phyloP scores from a whole-genome alignment of 2,888 invertebrate genomes.

The Drosophila villosipedis region DNA sequence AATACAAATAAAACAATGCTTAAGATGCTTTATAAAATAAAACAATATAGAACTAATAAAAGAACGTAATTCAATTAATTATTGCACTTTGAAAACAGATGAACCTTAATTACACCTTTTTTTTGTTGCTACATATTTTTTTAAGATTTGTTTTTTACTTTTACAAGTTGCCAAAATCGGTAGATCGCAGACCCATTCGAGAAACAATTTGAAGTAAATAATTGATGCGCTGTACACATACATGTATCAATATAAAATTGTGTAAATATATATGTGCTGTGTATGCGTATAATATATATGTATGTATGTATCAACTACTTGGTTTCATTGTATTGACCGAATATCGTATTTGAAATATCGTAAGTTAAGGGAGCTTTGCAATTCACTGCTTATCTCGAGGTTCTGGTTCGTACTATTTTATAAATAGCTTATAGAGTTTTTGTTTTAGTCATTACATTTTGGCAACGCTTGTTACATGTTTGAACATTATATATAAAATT shows the following conservation, averaged over 20 bases:
- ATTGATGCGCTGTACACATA: conserved; percentile 45
- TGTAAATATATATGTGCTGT: conserved; percentile 24
- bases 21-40: no score
- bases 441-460: conserved; percentile 70
- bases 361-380: conserved; percentile 42
- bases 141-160: conserved; percentile 4
- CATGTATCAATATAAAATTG: conserved; percentile 30
- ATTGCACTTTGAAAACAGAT: conserved; percentile 58
- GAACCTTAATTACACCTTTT: conserved; percentile 23
- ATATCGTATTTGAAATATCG: conserved; percentile 61
- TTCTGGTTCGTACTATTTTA: conserved; percentile 61
- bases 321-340: conserved; percentile 32
- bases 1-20: conserved; percentile 36
- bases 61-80: conserved; percentile 39
- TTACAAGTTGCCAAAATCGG: conserved; percentile 20
- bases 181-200: conserved; percentile 19
- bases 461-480: conserved; percentile 77
- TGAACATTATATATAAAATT: conserved; percentile 46
- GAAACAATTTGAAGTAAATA: conserved; percentile 42
- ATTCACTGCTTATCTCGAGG: conserved; percentile 51
- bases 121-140: conserved; percentile 6
- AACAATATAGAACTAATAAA: no score
- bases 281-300: conserved; percentile 10
- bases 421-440: conserved; percentile 49
- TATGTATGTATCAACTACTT: conserved; percentile 21